Percentiles rank a stretch among this genome's conserved stretches.
Conservation (phyloP, 2,888 invertebrate genomes). For the Aporophyla nigra region DNA sequence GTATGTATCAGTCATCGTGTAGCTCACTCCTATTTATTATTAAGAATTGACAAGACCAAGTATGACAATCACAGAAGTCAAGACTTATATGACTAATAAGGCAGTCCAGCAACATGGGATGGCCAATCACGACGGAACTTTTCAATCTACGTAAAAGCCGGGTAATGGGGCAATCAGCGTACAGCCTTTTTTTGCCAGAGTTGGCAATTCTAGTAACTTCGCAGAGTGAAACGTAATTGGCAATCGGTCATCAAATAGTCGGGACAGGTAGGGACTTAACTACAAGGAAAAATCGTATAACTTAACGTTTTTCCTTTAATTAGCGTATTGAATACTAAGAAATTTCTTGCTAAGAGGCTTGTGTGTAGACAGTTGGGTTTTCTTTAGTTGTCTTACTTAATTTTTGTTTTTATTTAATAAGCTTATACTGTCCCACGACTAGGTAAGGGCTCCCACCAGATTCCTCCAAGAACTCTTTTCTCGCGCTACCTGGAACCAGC, state of each 20-base stretch:
- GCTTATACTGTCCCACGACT: too few species aligned
- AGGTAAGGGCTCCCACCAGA: too few species aligned
- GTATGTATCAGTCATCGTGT: too few species aligned
- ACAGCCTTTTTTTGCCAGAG: conserved; percentile 17
- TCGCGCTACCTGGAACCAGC: too few species aligned
- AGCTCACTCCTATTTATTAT: background rate
- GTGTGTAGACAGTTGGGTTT: background rate
- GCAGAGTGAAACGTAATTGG: conserved; percentile 31
- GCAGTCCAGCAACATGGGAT: background rate
- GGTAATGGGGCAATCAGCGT: conserved; percentile 15
- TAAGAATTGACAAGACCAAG: background rate
- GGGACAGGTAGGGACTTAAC: background rate
- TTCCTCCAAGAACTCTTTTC: too few species aligned
- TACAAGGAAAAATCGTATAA: conserved; percentile 24
- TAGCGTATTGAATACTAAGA: conserved; percentile 21
- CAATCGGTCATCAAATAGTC: conserved; percentile 9
- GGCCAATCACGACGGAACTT: conserved; percentile 20
- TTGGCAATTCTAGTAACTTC: background rate
- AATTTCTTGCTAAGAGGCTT: background rate
- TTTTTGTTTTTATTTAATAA: background rate
- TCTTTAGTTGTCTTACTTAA: background rate
- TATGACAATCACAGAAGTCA: conserved; percentile 5
- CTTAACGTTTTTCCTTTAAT: conserved; percentile 34
- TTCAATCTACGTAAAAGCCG: conserved; percentile 17
- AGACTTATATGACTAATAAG: conserved; percentile 16